Conservation (phyloP, 1,140 invertebrate species). For the Araneus ventricosus region DNA sequence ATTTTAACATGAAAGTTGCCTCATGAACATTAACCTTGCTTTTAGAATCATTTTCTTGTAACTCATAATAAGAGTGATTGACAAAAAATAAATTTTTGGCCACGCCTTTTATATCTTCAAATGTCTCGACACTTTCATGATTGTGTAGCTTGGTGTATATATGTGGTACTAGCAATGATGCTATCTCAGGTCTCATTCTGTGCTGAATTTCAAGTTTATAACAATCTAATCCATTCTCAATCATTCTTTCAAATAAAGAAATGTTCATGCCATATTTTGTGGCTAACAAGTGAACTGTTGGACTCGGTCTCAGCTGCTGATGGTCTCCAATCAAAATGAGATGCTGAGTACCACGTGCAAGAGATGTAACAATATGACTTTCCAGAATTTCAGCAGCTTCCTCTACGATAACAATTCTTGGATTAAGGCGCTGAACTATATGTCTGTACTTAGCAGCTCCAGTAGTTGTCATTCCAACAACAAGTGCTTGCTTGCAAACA, state of each 20-base stretch:
- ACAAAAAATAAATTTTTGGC: conserved; percentile 73
- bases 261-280: conserved; percentile 80
- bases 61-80: conserved; percentile 45
- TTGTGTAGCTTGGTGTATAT: conserved; percentile 73
- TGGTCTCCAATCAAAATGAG: conserved; percentile 89
- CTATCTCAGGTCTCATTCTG: conserved; percentile 75
- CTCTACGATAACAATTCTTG: conserved; percentile 87
- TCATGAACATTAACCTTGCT: conserved; percentile 82
- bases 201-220: conserved; percentile 70
- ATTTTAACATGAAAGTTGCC: conserved; percentile 82
- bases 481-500: conserved; percentile 12
- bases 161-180: conserved; percentile 67
- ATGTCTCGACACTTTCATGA: conserved; percentile 54
- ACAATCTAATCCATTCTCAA: conserved; percentile 74
- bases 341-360: conserved; percentile 87
- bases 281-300: conserved; percentile 79
- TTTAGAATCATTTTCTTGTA: conserved; percentile 26
- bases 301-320: conserved; percentile 81
- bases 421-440: conserved; percentile 83
- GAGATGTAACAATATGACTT: conserved; percentile 86
- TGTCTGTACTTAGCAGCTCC: conserved; percentile 85
- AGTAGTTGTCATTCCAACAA: conserved; percentile 89
- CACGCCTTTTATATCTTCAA: conserved; percentile 48
- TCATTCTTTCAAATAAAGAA: conserved; percentile 78
- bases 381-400: conserved; percentile 93